phyloP scores from a whole-genome alignment of 2,797 vertebrate species.

The Pogonophryne albipinna region DNA sequence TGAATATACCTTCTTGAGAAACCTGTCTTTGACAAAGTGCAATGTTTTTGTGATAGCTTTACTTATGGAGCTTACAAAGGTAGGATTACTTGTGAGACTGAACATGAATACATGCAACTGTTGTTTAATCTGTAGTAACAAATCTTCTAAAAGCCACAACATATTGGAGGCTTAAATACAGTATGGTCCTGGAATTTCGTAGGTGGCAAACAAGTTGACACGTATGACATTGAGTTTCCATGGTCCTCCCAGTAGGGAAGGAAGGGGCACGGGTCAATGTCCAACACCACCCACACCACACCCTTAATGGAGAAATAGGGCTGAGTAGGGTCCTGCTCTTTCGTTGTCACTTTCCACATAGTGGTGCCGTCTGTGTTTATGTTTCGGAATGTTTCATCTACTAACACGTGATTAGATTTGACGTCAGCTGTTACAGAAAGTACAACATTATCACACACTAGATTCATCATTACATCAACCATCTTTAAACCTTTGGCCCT shows the following conservation, averaged over 20 bases:
- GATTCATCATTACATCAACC: constrained; percentile 7
- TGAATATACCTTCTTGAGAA: background rate
- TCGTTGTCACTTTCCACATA: constrained; percentile 68
- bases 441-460: background rate
- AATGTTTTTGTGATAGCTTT: background rate
- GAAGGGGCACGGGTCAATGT: constrained; percentile 69
- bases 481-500: background rate
- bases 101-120: background rate
- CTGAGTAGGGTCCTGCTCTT: constrained; percentile 67
- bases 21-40: background rate
- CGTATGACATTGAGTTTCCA: constrained; percentile 68
- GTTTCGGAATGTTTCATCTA: constrained; percentile 46
- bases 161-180: background rate
- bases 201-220: constrained; percentile 46
- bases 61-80: background rate
- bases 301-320: constrained; percentile 64
- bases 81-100: too few species aligned
- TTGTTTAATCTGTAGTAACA: background rate
- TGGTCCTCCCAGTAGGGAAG: constrained; percentile 79
- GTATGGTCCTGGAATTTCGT: constrained; percentile 20
- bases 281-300: constrained; percentile 66
- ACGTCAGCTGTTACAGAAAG: constrained; percentile 16
- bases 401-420: constrained; percentile 14
- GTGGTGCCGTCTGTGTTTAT: constrained; percentile 52
- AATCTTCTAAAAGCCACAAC: background rate